phyloP scores from a whole-genome alignment of 2,888 invertebrate genomes.

The Morpho helenor region DNA sequence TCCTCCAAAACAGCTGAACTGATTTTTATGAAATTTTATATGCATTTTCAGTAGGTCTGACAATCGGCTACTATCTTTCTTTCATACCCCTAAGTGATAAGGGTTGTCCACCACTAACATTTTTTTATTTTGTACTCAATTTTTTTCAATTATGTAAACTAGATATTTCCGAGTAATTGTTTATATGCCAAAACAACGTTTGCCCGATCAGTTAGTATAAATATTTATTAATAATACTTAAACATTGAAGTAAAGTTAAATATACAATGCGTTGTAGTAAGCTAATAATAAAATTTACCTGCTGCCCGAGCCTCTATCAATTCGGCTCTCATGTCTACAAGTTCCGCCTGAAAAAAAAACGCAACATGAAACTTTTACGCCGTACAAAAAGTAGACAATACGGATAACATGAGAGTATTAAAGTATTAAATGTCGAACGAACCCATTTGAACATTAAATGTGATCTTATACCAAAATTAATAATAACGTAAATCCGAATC shows the following conservation, averaged over 20 bases:
- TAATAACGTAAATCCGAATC: slow-evolving; percentile 56
- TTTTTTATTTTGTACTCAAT: too few relatives aligned
- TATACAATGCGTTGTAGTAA: background rate
- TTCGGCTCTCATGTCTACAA: slow-evolving; percentile 86
- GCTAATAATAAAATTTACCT: slow-evolving; percentile 39
- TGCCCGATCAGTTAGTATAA: background rate
- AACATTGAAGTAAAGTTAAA: background rate
- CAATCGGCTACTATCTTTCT: too few relatives aligned
- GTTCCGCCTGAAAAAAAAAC: slow-evolving; percentile 82
- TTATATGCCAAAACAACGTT: too few relatives aligned
- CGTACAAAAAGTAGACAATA: slow-evolving; percentile 20
- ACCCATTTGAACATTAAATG: slow-evolving; percentile 47
- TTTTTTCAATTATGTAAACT: too few relatives aligned
- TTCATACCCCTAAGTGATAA: too few relatives aligned
- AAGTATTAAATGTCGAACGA: slow-evolving; percentile 37
- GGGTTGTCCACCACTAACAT: too few relatives aligned
- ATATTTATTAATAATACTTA: background rate
- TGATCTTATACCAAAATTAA: slow-evolving; percentile 45
- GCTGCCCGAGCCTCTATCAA: slow-evolving; percentile 83
- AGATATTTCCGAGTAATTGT: too few relatives aligned
- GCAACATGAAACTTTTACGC: slow-evolving; percentile 25
- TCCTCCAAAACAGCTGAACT: too few relatives aligned
- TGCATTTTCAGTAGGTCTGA: too few relatives aligned
- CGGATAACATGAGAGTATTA: slow-evolving; percentile 38
- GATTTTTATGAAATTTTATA: too few relatives aligned